Evolutionary conservation across 2,113 vertebrate species (phyloP).

Genomic region (Syrrhaptes paradoxus): DNA sequence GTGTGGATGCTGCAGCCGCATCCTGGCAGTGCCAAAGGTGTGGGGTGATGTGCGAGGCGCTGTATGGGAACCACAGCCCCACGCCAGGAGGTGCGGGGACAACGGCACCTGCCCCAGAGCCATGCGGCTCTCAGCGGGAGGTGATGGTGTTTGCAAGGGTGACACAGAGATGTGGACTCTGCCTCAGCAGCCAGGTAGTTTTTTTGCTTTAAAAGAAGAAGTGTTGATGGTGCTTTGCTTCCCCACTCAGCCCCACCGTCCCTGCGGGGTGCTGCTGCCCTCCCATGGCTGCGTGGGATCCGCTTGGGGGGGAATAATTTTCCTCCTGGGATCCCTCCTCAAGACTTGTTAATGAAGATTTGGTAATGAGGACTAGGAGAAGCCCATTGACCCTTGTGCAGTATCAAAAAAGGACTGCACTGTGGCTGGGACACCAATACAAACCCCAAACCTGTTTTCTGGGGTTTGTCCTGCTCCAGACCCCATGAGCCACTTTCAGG

Average conservation of each 20-base stretch:
- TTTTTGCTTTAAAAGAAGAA: neutral
- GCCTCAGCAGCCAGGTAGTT: neutral
- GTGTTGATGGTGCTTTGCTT: neutral
- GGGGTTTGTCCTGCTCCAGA: neutral
- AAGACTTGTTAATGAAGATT: neutral
- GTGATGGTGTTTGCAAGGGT: neutral
- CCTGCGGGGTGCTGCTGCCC: neutral
- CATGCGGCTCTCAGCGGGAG: neutral
- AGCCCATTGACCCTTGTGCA: neutral
- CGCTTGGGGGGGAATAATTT: fast-evolving
- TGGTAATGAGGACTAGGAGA: neutral
- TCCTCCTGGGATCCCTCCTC: fast-evolving
- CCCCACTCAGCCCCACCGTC: no score
- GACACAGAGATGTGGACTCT: neutral
- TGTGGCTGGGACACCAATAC: neutral
- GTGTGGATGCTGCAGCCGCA: neutral
- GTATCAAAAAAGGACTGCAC: neutral
- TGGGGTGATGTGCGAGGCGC: neutral
- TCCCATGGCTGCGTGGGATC: neutral
- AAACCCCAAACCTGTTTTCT: neutral
- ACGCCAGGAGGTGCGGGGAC: neutral
- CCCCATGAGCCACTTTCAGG: neutral
- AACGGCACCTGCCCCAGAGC: neutral
- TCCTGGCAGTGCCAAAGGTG: neutral
- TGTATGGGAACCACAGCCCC: neutral